These are phyloP conservation scores for Larimichthys polyactis DNA, from an alignment of 2,113 vertebrate genomes.

Conservation along the genomic window DNA sequence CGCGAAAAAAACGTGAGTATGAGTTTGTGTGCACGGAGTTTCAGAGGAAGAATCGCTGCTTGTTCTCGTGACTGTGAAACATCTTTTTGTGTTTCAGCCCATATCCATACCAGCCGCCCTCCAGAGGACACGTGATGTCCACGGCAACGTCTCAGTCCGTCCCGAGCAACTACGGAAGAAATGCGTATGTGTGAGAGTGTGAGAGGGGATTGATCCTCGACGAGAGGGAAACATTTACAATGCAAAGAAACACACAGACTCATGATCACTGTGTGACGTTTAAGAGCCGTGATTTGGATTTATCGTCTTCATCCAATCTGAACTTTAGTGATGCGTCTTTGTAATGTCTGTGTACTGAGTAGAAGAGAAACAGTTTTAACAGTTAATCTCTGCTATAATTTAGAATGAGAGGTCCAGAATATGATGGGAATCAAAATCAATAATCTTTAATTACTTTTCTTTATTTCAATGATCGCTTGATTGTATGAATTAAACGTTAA, in stretches of 20 bases:
- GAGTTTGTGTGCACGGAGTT: neutral
- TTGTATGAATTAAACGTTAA: neutral
- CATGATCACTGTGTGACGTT: neutral
- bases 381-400: neutral
- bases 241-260: neutral
- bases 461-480: neutral
- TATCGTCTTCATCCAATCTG: constrained; percentile 5
- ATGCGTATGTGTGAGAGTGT: constrained; percentile 79
- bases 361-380: neutral
- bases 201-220: too few species aligned
- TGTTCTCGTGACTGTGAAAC: neutral
- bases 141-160: constrained; percentile 42
- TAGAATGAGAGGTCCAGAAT: neutral
- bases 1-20: constrained; percentile 76
- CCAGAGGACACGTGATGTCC: constrained; percentile 55
- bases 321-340: neutral
- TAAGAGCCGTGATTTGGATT: constrained; percentile 3
- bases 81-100: constrained; percentile 41
- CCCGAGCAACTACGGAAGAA: constrained; percentile 76
- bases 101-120: constrained; percentile 65
- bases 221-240: neutral
- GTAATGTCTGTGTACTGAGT: neutral
- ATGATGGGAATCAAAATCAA: neutral
- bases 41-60: neutral
- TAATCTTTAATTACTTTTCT: neutral